Conservation (phyloP, 1,140 invertebrate genomes). For the Andrena cerasifolii region DNA sequence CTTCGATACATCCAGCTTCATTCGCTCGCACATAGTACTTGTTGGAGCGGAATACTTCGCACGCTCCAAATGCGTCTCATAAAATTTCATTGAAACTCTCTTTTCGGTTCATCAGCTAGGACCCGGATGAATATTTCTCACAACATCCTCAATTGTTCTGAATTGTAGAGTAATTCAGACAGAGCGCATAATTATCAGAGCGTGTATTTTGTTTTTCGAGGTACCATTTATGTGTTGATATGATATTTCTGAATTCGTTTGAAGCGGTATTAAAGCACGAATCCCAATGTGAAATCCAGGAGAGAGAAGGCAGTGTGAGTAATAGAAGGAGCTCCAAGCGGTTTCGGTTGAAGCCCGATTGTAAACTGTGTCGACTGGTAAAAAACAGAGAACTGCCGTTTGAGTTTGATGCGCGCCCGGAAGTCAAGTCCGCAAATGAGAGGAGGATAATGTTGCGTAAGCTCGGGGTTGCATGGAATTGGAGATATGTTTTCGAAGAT, state of each 20-base stretch:
- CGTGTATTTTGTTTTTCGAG: not conserved
- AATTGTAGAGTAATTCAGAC: too few species aligned
- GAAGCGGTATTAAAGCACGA: too few species aligned
- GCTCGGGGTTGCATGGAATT: not conserved
- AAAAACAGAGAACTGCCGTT: slow-evolving; percentile 9
- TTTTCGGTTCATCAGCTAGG: not conserved
- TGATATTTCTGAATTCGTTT: too few species aligned
- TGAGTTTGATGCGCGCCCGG: not conserved
- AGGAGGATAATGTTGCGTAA: slow-evolving; percentile 7
- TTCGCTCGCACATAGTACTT: slow-evolving; percentile 3
- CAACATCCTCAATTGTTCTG: too few species aligned
- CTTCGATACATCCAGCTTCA: slow-evolving; percentile 10
- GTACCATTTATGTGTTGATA: too few species aligned
- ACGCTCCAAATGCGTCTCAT: not conserved
- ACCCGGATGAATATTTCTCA: not conserved
- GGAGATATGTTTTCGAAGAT: slow-evolving; percentile 21
- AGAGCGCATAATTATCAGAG: too few species aligned
- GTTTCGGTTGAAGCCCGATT: not conserved
- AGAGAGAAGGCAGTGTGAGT: too few species aligned
- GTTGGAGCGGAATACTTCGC: not conserved
- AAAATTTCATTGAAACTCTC: not conserved
- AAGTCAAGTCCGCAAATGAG: not conserved
- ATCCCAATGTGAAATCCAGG: not conserved
- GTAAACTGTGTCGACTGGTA: not conserved
- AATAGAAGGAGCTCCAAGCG: not conserved